Percentiles rank a stretch among this genome's conserved stretches.
Evolutionary conservation across 2,888 invertebrate genomes (phyloP).

Genomic region (Caenorhabditis becei): DNA sequence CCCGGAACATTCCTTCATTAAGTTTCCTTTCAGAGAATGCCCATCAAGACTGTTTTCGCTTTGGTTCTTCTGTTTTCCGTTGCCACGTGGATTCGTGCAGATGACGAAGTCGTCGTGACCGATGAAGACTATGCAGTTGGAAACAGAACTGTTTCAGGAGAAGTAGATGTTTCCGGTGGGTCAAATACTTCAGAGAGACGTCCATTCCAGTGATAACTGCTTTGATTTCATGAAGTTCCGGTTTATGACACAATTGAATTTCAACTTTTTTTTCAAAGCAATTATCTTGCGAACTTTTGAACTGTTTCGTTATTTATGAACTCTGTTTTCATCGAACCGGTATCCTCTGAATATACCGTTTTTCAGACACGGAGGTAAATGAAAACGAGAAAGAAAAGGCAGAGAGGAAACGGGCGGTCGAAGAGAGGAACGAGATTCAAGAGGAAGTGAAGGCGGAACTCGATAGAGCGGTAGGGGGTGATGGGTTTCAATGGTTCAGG

Average conservation of each 20-base stretch:
- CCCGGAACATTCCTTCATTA: background rate
- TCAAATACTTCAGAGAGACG: background rate
- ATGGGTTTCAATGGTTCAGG: background rate
- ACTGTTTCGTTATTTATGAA: constrained; percentile 23
- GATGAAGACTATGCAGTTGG: constrained; percentile 11
- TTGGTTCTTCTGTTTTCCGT: constrained; percentile 10
- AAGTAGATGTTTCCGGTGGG: constrained; percentile 44
- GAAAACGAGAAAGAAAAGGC: constrained; percentile 14
- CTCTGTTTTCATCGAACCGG: constrained; percentile 11
- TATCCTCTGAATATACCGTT: background rate
- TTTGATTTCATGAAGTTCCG: too few relatives aligned
- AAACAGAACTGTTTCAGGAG: constrained; percentile 43
- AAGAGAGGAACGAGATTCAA: constrained; percentile 47
- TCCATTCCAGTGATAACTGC: too few relatives aligned
- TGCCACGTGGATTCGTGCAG: constrained; percentile 40
- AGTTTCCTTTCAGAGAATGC: constrained; percentile 30
- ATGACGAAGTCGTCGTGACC: constrained; percentile 23
- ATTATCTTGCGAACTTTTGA: constrained; percentile 39
- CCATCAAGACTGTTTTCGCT: constrained; percentile 9
- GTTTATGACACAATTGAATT: too few relatives aligned
- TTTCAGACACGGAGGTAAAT: constrained; percentile 30
- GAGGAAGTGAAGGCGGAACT: constrained; percentile 61
- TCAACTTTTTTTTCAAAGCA: background rate
- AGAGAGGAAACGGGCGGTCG: constrained; percentile 47
- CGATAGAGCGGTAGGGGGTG: constrained; percentile 47